These are phyloP conservation scores for Arctopsyche grandis DNA, from an alignment of 1,140 invertebrate species.

Conservation along the genomic window DNA sequence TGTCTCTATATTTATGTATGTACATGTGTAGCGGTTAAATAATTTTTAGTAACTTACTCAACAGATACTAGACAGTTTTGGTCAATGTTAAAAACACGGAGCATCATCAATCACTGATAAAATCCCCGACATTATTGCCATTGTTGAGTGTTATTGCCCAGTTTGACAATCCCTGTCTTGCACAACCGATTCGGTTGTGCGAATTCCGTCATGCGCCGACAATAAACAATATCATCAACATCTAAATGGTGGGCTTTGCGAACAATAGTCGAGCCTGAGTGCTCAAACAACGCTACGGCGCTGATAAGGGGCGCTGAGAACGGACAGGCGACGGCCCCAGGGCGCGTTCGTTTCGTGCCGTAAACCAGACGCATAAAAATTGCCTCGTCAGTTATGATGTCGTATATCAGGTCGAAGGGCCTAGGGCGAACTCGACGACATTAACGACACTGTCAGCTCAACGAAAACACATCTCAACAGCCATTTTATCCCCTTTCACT, in stretches of 20 bases:
- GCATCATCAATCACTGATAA: too few relatives aligned
- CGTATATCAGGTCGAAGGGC: slow-evolving; percentile 18
- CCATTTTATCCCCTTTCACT: too few relatives aligned
- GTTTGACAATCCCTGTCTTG: not conserved
- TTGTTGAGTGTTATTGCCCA: too few relatives aligned
- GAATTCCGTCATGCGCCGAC: slow-evolving; percentile 30
- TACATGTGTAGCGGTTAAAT: too few relatives aligned
- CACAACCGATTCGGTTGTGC: not conserved
- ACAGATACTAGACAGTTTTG: too few relatives aligned
- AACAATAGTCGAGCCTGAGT: slow-evolving; percentile 10
- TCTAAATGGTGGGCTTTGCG: slow-evolving; percentile 1
- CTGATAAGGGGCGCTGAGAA: not conserved
- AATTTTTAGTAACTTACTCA: too few relatives aligned
- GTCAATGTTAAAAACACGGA: too few relatives aligned
- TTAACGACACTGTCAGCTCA: not conserved
- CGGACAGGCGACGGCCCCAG: not conserved
- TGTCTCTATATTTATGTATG: too few relatives aligned
- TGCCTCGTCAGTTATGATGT: slow-evolving; percentile 20
- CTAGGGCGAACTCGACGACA: not conserved
- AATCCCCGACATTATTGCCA: too few relatives aligned
- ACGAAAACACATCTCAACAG: too few relatives aligned
- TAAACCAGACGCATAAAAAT: not conserved
- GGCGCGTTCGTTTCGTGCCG: not conserved
- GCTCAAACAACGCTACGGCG: not conserved
- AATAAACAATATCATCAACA: slow-evolving; percentile 15